These are phyloP conservation scores for Xestobium rufovillosum DNA, from an alignment of 2,888 invertebrate species.

Conservation along the genomic window DNA sequence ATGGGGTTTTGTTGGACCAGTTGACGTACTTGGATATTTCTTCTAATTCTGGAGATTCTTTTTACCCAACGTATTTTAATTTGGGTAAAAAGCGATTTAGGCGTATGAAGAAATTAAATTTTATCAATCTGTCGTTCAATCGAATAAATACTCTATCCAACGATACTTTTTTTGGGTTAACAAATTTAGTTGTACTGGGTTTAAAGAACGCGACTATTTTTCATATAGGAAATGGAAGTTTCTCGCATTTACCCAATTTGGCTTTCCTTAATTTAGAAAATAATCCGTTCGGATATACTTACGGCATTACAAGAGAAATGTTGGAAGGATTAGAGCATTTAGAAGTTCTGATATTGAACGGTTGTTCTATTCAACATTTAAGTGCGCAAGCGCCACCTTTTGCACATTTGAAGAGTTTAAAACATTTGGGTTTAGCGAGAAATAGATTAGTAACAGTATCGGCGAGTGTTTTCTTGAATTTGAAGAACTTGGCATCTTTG, in stretches of 20 bases:
- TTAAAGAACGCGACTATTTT: constrained; percentile 50
- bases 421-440: constrained; percentile 45
- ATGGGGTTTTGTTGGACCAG: constrained; percentile 45
- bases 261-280: constrained; percentile 49
- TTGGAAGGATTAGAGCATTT: constrained; percentile 48
- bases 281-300: constrained; percentile 42
- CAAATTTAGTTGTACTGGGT: constrained; percentile 45
- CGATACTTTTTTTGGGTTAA: constrained; percentile 47
- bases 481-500: constrained; percentile 43
- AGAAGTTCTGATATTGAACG: constrained; percentile 45
- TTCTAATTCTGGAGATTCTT: constrained; percentile 43
- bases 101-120: constrained; percentile 44
- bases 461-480: constrained; percentile 42
- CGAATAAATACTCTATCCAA: constrained; percentile 47
- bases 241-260: constrained; percentile 43
- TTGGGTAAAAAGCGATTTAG: constrained; percentile 47
- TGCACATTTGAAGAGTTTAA: constrained; percentile 45
- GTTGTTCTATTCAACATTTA: constrained; percentile 46
- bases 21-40: constrained; percentile 48
- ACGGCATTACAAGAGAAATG: constrained; percentile 31
- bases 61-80: constrained; percentile 46
- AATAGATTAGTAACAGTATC: constrained; percentile 46
- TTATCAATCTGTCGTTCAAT: constrained; percentile 50
- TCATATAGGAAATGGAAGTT: constrained; percentile 45
- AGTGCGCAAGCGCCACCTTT: constrained; percentile 45